phyloP scores from a whole-genome alignment of 2,888 invertebrate genomes.

The Agapostemon virescens region DNA sequence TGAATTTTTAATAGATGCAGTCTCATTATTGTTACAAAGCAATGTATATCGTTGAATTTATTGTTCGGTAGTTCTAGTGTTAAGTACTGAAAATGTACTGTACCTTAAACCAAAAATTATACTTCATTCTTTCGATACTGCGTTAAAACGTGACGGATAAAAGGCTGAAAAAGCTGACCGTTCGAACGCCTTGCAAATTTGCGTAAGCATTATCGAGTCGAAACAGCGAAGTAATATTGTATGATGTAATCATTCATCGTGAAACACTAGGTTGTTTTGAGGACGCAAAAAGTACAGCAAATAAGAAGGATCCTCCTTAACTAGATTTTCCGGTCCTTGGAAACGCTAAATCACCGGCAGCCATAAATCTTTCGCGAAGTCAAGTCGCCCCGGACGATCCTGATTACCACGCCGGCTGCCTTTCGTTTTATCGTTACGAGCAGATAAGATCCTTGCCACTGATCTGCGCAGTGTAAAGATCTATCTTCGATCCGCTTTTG shows the following conservation, averaged over 20 bases:
- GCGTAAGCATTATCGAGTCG: background rate
- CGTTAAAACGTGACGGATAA: background rate
- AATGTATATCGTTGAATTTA: no score
- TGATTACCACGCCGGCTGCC: slow-evolving; percentile 34
- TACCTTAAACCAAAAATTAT: background rate
- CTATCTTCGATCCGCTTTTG: slow-evolving; percentile 7
- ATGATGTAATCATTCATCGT: slow-evolving; percentile 3
- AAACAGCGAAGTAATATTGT: background rate
- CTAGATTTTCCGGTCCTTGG: slow-evolving; percentile 49
- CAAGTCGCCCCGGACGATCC: slow-evolving; percentile 23
- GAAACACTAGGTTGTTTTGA: background rate
- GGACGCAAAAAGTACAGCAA: slow-evolving; percentile 22
- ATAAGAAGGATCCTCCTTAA: slow-evolving; percentile 24
- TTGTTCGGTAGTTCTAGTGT: no score
- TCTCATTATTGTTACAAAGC: no score
- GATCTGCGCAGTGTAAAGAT: background rate
- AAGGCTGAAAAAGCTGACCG: background rate
- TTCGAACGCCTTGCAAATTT: background rate
- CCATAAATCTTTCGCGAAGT: slow-evolving; percentile 50
- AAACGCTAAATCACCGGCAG: slow-evolving; percentile 36
- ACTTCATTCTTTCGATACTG: background rate
- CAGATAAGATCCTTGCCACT: slow-evolving; percentile 15
- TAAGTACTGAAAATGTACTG: background rate
- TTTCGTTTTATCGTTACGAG: slow-evolving; percentile 38
- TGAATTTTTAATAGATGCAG: no score